These are phyloP conservation scores for Eremophila alpestris DNA, from an alignment of 2,797 vertebrate species.

Conservation along the genomic window DNA sequence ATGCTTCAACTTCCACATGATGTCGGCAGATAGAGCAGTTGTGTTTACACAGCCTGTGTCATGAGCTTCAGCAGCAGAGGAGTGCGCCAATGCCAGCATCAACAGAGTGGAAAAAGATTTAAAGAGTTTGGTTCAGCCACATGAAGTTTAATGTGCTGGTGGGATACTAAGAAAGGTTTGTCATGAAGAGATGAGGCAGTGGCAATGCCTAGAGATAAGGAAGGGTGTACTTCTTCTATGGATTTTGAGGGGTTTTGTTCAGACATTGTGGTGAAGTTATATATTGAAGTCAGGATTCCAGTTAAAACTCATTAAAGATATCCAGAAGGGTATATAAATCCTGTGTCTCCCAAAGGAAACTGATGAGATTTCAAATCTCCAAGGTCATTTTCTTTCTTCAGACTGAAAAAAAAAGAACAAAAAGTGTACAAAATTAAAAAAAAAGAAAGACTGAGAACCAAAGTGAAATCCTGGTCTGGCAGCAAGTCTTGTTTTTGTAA, in stretches of 20 bases:
- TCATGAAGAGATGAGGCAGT: neutral
- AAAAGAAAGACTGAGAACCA: neutral
- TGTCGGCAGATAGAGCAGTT: neutral
- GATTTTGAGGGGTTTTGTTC: neutral
- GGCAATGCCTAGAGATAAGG: neutral
- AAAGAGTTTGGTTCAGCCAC: neutral
- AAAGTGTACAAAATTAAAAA: neutral
- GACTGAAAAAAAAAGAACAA: neutral
- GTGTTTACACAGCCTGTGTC: neutral
- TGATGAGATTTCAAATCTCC: neutral
- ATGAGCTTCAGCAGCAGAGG: neutral
- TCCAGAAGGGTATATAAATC: neutral
- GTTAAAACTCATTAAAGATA: neutral
- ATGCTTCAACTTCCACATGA: neutral
- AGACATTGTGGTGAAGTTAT: neutral
- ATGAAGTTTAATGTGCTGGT: neutral
- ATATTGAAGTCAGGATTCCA: neutral
- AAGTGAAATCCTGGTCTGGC: neutral
- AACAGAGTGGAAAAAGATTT: neutral
- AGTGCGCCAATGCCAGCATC: neutral
- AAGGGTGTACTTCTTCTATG: neutral
- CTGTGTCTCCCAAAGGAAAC: neutral
- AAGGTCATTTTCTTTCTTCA: neutral
- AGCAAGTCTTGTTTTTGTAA: neutral
- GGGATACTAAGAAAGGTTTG: neutral